These are phyloP conservation scores for Hippasteria phrygiana DNA, from an alignment of 53 echinoderm and acorn worm species.

Conservation along the genomic window DNA sequence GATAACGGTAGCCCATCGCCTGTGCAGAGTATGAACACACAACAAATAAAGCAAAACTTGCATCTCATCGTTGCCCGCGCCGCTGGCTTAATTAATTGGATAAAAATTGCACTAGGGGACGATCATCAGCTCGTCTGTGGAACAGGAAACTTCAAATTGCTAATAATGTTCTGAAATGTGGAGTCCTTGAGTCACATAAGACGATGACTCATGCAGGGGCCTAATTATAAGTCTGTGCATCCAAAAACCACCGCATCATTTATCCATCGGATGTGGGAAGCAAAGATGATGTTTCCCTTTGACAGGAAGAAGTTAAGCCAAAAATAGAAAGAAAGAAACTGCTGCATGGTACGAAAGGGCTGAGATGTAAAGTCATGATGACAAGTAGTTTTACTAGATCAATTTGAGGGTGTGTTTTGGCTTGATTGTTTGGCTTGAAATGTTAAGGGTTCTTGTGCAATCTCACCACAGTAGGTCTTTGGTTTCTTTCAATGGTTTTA, in stretches of 20 bases:
- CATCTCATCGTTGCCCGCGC: neutral
- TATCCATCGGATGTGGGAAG: neutral
- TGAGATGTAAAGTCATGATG: neutral
- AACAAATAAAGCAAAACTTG: neutral
- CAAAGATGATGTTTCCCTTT: neutral
- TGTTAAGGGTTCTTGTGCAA: no score
- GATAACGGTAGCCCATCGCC: neutral
- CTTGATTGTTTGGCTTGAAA: no score
- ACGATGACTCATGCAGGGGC: constrained; percentile 27
- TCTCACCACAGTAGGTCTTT: no score
- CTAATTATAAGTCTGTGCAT: neutral
- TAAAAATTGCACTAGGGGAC: constrained; percentile 43
- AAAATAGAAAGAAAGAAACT: neutral
- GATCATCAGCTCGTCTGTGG: constrained; percentile 18
- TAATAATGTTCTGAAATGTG: constrained; percentile 46
- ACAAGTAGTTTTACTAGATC: no score
- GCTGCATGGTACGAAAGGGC: neutral
- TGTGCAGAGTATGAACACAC: neutral
- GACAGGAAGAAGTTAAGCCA: neutral
- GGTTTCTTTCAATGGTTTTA: no score
- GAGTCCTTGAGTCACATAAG: constrained; percentile 53
- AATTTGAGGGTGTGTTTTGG: no score
- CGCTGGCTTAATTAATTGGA: constrained; percentile 48
- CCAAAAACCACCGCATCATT: constrained; percentile 5
- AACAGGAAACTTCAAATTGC: constrained; percentile 64